Base-by-base conservation (phyloP, 2,113 vertebrate genomes). In the Athene noctua region DNA sequence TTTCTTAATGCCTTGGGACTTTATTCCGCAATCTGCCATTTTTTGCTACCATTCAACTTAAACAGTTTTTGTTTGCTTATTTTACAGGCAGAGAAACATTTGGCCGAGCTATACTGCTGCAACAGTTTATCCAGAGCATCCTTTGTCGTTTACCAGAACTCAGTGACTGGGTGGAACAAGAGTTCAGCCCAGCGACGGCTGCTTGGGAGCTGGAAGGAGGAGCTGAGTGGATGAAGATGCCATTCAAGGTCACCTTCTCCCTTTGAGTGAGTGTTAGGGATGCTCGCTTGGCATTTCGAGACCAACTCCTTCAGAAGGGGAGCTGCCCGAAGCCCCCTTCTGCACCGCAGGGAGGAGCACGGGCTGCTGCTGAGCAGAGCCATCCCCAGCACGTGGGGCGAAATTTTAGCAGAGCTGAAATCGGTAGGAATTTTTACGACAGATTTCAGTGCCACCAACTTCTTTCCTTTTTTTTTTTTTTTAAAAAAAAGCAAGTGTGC, bases 31-130 rank as follows among this genome's bases (percentile, higher is more conserved):
- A 63, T 34, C n/a, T 67, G 42, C 54, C 27, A 5, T 59, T 93
- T 94, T 63, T 80, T 34, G 74, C 47, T 77, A 80, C 54, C 8
- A 10, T 73, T 62, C 42, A 57, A 42, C 38, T 75, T 55, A 67
- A 84, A 62, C 0, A 0, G 51, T 54, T 65, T 18, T 70, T 93
- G 36, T 70, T 96, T 86, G 72, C 77, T 94, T 82, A 32, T 90
- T 96, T 88, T 88, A 82, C 62, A 80, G 46, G 44, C 58, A 58
- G n/a, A 83, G n/a, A 83, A 94, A 38, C 66, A 94, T 66, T 73
- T 92, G 71, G 27, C 70, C 0, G 0, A 93, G 81, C 70, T 51
- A 15, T 27, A 22, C 14, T 47, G 51, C 57, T 55, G 49, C 79
- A 93, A 67, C 21, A 11, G 36, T 94, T 94, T 94, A 78, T 49